Percentiles rank a stretch among this genome's conserved stretches.
Conservation (phyloP, 2,113 vertebrate genomes). For the Candoia aspera region DNA sequence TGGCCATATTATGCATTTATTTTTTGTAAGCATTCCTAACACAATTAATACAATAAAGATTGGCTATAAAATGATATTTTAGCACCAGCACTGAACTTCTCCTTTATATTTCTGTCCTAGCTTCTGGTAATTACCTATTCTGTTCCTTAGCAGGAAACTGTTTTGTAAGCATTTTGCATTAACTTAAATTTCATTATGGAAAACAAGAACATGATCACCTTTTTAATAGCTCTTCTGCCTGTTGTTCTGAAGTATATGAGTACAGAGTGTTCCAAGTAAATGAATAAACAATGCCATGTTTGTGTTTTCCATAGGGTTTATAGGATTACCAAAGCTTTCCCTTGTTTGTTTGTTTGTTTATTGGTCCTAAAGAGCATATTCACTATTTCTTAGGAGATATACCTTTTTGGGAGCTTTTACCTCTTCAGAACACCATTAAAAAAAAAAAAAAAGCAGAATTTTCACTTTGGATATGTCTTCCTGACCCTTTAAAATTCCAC, state of each 20-base stretch:
- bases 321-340: not conserved
- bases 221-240: constrained; percentile 31
- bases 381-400: not conserved
- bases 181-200: constrained; percentile 33
- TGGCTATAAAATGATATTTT: constrained; percentile 22
- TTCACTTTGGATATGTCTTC: not conserved
- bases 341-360: not conserved
- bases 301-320: constrained; percentile 18
- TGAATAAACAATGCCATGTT: constrained; percentile 16
- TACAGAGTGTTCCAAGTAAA: constrained; percentile 12
- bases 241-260: constrained; percentile 22
- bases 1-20: constrained; percentile 15
- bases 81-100: not conserved
- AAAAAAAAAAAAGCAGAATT: not conserved
- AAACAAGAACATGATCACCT: constrained; percentile 26
- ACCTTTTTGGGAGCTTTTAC: not conserved
- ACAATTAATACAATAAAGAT: constrained; percentile 36
- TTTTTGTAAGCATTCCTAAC: constrained; percentile 19
- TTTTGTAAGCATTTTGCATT: constrained; percentile 29
- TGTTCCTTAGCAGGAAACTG: constrained; percentile 10
- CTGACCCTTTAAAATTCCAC: not conserved
- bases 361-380: not conserved
- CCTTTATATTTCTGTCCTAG: constrained; percentile 12
- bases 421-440: constrained; percentile 2
- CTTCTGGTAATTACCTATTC: constrained; percentile 30